Percentiles rank a stretch among this genome's conserved stretches.
phyloP scores from a whole-genome alignment of 2,797 vertebrate species.

The Sarcophilus harrisii region DNA sequence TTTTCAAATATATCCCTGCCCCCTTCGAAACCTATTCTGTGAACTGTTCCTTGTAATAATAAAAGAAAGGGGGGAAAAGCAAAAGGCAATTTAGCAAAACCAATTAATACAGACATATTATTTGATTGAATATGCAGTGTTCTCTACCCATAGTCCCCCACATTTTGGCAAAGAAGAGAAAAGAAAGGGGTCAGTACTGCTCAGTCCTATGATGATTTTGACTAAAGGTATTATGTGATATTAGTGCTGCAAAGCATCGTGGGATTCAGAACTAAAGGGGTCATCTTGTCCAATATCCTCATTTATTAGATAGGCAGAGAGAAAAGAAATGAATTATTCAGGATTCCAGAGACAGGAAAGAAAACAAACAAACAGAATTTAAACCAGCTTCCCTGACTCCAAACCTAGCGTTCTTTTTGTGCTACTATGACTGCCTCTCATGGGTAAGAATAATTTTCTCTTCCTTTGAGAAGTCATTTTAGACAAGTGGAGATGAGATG shows the following conservation, averaged over 20 bases:
- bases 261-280: background rate
- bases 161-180: background rate
- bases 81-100: background rate
- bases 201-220: background rate
- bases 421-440: background rate
- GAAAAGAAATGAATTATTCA: background rate
- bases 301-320: background rate
- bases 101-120: background rate
- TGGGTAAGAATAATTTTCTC: background rate
- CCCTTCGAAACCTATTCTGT: background rate
- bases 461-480: background rate
- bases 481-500: background rate
- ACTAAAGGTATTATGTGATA: background rate
- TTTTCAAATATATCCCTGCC: background rate
- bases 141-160: background rate
- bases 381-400: background rate
- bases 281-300: background rate
- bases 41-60: background rate
- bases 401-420: background rate
- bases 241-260: background rate
- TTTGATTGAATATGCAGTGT: background rate
- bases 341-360: background rate
- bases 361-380: background rate
- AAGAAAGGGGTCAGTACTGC: background rate
- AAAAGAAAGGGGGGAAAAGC: background rate